Base-by-base conservation (phyloP, 2,797 vertebrate species). In the Gallinago stenura region DNA sequence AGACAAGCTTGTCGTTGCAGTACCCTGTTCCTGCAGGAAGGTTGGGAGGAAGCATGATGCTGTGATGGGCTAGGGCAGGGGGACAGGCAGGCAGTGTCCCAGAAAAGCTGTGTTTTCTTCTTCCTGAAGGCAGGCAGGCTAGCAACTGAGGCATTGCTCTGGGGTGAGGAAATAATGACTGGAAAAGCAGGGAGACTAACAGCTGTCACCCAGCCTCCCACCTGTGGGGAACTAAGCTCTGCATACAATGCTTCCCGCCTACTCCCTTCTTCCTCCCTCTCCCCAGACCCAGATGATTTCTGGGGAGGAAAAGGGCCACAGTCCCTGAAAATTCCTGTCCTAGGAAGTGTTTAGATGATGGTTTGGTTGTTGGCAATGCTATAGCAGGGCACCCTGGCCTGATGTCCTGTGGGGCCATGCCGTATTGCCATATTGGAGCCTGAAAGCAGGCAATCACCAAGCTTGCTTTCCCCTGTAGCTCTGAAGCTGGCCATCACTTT, bases 21-120 rank as follows among this genome's bases (percentile, higher is more conserved):
- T 35, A 15, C 43, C 48, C 53, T 24, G n/a, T 13, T 62, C 11
- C 37, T 45, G 45, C 37, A 33, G 60, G 45, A 78, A 83, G 35
- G n/a, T 37, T 65, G 53, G 30, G 58, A 66, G 24, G 9, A 72
- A 11, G 22, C 65, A 65, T 1, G 1, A 15, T 45, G 37, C 20
- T 14, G 4, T 1, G 2, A 39, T 46, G 65, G 37, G 26, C 28
- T 58, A n/a, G n/a, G 13, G 13, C 0, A 1, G 28, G 24, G 5
- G 16, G 20, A 5, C 14, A 51, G 54, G 37, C 56, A 45, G 56
- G 25, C n/a, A 21, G 9, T 19, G 8, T 81, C 13, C 22, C 35
- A 9, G 43, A 48, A 66, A 50, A 73, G 26, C 7, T 37, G 19
- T 37, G 19, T 43, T 48, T 75, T 62, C 31, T 56, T 24, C 31